Conservation (phyloP, 2,797 vertebrate genomes). For the Macropus fuliginosus region DNA sequence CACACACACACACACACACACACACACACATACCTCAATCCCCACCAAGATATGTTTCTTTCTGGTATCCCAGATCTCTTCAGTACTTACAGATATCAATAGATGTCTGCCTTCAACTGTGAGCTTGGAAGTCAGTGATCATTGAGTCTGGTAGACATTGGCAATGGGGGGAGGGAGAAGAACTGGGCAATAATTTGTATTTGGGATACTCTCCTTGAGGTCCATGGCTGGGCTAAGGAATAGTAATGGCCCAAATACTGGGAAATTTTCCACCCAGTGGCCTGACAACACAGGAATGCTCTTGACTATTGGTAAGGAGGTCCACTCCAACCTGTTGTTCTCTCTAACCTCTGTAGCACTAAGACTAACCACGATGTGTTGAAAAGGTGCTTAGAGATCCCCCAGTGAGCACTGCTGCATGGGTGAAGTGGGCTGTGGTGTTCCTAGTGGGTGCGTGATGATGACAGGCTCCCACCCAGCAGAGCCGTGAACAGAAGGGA, state of each 20-base stretch:
- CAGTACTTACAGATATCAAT: not conserved
- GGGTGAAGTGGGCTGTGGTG: constrained; percentile 80
- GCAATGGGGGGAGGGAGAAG: not conserved
- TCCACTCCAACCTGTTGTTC: not conserved
- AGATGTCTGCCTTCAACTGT: constrained; percentile 51
- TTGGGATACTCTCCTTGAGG: constrained; percentile 36
- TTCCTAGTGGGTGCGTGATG: constrained; percentile 80
- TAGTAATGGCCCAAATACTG: not conserved
- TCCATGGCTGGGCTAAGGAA: not conserved
- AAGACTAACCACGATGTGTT: not conserved
- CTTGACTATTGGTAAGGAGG: not conserved
- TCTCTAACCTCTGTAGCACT: not conserved
- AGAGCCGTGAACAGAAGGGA: constrained; percentile 81
- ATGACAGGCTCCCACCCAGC: constrained; percentile 78
- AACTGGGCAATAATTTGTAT: constrained; percentile 56
- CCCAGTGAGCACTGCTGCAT: constrained; percentile 56
- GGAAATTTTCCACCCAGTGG: not conserved
- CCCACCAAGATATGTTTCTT: not conserved
- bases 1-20: too few species aligned
- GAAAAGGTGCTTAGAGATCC: constrained; percentile 39
- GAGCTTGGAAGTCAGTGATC: constrained; percentile 62
- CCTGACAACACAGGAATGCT: not conserved
- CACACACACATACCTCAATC: not conserved
- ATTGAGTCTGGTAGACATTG: constrained; percentile 50
- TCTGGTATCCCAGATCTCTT: not conserved